Percentiles rank a stretch among this genome's conserved stretches.
These are phyloP conservation scores for Tiaroga cobitis DNA, from an alignment of 2,797 vertebrate genomes.

Conservation along the genomic window DNA sequence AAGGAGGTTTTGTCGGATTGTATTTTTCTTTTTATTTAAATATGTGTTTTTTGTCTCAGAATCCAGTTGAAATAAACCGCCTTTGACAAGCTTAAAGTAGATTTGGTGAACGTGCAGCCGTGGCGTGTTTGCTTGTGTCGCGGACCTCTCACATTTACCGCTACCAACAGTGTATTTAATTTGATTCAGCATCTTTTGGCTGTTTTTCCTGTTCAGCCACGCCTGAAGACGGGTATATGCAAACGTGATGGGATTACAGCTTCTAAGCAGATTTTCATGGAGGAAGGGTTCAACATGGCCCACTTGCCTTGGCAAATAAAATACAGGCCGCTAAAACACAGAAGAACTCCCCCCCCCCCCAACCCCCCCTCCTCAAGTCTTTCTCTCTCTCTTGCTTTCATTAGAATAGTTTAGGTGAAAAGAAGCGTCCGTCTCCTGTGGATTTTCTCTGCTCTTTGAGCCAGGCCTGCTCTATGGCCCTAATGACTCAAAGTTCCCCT, in stretches of 20 bases:
- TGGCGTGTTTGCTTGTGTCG: slow-evolving; percentile 62
- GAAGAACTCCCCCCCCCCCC: slow-evolving; percentile 65
- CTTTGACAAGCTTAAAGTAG: slow-evolving; percentile 82
- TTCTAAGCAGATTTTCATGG: slow-evolving; percentile 82
- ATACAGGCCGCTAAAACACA: slow-evolving; percentile 79
- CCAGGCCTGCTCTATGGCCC: slow-evolving; percentile 70
- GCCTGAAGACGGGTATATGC: slow-evolving; percentile 83
- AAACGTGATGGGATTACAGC: slow-evolving; percentile 85
- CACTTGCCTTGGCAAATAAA: slow-evolving; percentile 76
- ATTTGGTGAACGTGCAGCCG: slow-evolving; percentile 67
- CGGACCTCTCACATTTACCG: slow-evolving; percentile 54
- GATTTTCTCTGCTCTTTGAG: slow-evolving; percentile 62
- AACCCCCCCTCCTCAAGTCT: slow-evolving; percentile 14
- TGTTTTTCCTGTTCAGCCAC: slow-evolving; percentile 72
- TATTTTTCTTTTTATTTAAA: slow-evolving; percentile 70
- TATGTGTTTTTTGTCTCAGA: slow-evolving; percentile 71
- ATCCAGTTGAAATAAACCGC: slow-evolving; percentile 80
- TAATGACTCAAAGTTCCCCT: slow-evolving; percentile 87
- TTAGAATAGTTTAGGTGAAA: slow-evolving; percentile 72
- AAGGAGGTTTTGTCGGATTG: slow-evolving; percentile 69
- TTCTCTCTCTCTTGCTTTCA: slow-evolving; percentile 70
- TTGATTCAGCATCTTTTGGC: slow-evolving; percentile 82
- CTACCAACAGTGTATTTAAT: slow-evolving; percentile 76
- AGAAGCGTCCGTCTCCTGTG: slow-evolving; percentile 57
- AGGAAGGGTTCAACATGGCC: slow-evolving; percentile 81